These are phyloP conservation scores for Cydia amplana DNA, from an alignment of 1,140 invertebrate species.

Conservation along the genomic window DNA sequence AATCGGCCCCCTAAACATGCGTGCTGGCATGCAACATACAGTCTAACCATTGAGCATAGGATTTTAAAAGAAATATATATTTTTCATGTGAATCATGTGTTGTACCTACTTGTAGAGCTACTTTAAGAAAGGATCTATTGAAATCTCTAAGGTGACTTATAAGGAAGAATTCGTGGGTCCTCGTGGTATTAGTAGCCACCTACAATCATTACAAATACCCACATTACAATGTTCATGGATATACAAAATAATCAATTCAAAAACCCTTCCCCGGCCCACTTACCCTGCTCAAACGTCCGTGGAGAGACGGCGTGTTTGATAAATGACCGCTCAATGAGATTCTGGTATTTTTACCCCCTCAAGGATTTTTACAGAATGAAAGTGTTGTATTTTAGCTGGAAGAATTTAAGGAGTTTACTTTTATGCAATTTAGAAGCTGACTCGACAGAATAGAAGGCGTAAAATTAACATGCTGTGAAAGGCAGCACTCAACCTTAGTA, in stretches of 20 bases:
- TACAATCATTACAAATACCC: not conserved
- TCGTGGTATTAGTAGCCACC: not conserved
- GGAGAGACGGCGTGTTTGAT: slow-evolving; percentile 21
- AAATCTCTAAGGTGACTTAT: too few relatives aligned
- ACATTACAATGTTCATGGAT: not conserved
- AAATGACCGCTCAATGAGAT: slow-evolving; percentile 26
- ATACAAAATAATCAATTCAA: slow-evolving; percentile 12
- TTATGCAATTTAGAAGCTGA: not conserved
- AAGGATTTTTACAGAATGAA: slow-evolving; percentile 6
- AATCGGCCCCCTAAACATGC: too few relatives aligned
- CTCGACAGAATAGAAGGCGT: slow-evolving; percentile 1
- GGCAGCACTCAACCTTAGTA: not conserved
- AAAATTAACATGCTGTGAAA: not conserved
- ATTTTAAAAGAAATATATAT: too few relatives aligned
- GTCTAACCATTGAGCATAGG: too few relatives aligned
- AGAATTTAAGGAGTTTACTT: not conserved
- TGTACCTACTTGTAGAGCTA: too few relatives aligned
- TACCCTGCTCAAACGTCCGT: slow-evolving; percentile 19
- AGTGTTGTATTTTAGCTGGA: not conserved
- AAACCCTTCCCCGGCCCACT: slow-evolving; percentile 12
- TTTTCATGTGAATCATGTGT: too few relatives aligned
- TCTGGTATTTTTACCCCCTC: slow-evolving; percentile 21
- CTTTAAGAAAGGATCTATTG: too few relatives aligned
- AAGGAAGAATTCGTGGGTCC: not conserved
- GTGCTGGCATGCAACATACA: too few relatives aligned